Evolutionary conservation across 30 jellyfish, hydroid and myxozoan genomes (phyloP), one percentile per base, ranked within the genome.

Genomic region (Catostylus mosaicus): DNA sequence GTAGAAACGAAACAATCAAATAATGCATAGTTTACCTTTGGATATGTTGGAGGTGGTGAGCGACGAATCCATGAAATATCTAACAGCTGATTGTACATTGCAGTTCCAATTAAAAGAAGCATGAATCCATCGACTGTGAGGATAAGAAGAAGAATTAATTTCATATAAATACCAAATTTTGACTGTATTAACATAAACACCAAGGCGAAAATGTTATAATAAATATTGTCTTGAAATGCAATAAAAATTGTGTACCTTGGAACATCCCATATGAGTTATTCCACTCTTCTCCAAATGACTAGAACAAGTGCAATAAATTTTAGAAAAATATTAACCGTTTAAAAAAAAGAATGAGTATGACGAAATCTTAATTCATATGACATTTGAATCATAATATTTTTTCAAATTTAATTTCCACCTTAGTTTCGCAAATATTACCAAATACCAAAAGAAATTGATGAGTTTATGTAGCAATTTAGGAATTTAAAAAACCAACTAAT

Each of bases 271-370:
- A 87, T 0, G 84, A 4, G 16, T 57, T 77, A 67, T 71, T 87
- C 96, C 96, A 87, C 50, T 50, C 83, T 78, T 87, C 96, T 7
- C 96, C 96, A 78, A 87, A 87, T 22, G 83, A 20, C 96, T 87
- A 29, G 43, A 54, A 68, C 19, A 16, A 24, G 24, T 11, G 16
- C 74, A 61, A 10, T 61, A 61, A 61, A 61, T 61, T 11, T 61
- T 30, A 61, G 14, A 61, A 18, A n/a, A 61, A 61, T 10, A 11
- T 10, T 12, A 18, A 27, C 10, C 16, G n/a, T n/a, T n/a, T n/a
- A n/a, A n/a, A n/a, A n/a, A n/a, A n/a, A n/a, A n/a, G n/a, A n/a
- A n/a, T n/a, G n/a, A n/a, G n/a, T n/a, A n/a, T n/a, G n/a, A n/a
- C n/a, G n/a, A n/a, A n/a, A n/a, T n/a, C n/a, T n/a, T n/a, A n/a